Conservation (phyloP, 1,140 invertebrate species). For the Lucilia cuprina region DNA sequence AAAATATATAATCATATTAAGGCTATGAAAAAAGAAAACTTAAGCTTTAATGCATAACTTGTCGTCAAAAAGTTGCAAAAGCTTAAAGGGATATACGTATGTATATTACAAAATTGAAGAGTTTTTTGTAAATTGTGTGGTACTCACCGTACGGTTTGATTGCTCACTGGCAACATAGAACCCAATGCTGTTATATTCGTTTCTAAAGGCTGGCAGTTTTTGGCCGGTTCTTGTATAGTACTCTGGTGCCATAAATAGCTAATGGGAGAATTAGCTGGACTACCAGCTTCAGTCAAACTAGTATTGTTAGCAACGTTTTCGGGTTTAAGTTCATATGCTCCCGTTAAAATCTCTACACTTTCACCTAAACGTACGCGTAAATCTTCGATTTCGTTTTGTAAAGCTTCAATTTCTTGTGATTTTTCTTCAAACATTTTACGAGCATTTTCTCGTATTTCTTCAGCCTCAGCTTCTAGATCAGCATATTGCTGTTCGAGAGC, state of each 20-base stretch:
- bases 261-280: constrained; percentile 62
- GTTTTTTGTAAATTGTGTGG: not conserved
- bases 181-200: not conserved
- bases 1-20: not conserved
- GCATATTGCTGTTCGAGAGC: constrained; percentile 77
- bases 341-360: constrained; percentile 57
- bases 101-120: not conserved
- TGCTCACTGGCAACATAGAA: not conserved
- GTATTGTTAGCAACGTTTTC: constrained; percentile 44
- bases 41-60: not conserved
- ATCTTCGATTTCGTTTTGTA: constrained; percentile 66
- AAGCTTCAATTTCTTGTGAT: constrained; percentile 66
- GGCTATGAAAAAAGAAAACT: not conserved
- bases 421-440: constrained; percentile 60
- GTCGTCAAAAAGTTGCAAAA: not conserved
- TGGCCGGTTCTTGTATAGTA: constrained; percentile 61
- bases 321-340: constrained; percentile 51
- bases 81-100: not conserved
- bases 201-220: constrained; percentile 41
- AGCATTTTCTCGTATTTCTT: constrained; percentile 63
- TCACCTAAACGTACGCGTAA: constrained; percentile 55
- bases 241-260: constrained; percentile 64
- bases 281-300: constrained; percentile 44
- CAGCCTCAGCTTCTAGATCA: constrained; percentile 76
- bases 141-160: constrained; percentile 24